phyloP scores from a whole-genome alignment of 2,797 vertebrate species.

The Syndactyla subalaris region DNA sequence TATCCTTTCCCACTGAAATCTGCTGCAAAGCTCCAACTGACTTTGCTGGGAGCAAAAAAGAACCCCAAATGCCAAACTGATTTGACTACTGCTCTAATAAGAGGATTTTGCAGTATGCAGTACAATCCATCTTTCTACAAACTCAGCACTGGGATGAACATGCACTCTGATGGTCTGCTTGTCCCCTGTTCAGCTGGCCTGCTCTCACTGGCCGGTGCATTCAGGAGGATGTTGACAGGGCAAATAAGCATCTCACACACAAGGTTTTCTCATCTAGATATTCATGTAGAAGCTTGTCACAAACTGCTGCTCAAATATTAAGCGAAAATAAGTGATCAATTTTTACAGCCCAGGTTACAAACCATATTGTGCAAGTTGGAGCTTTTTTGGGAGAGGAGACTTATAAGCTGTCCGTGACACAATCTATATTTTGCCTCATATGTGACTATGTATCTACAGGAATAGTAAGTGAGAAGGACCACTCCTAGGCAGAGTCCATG shows the following conservation, averaged over 20 bases:
- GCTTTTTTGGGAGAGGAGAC: background rate
- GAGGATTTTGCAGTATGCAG: background rate
- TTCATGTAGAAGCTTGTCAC: background rate
- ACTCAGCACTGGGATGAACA: background rate
- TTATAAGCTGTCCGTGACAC: background rate
- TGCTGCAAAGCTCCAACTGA: slow-evolving; percentile 7
- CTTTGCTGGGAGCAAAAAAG: slow-evolving; percentile 46
- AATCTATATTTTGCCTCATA: background rate
- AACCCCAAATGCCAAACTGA: slow-evolving; percentile 29
- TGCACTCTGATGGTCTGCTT: background rate
- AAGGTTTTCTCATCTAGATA: background rate
- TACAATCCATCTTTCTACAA: slow-evolving; percentile 20
- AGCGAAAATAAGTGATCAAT: background rate
- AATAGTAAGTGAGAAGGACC: background rate
- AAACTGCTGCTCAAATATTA: background rate
- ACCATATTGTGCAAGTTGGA: background rate
- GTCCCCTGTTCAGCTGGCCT: background rate
- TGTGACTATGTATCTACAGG: background rate
- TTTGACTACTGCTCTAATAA: slow-evolving; percentile 28
- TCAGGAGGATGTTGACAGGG: background rate
- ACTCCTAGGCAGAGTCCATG: background rate
- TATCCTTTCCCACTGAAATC: slow-evolving; percentile 17
- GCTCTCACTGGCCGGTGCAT: background rate
- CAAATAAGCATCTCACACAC: background rate
- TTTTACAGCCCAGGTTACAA: background rate